Percentiles rank a stretch among this genome's conserved stretches.
phyloP scores from a whole-genome alignment of 2,888 invertebrate genomes.

The Caenorhabditis sulstoni region DNA sequence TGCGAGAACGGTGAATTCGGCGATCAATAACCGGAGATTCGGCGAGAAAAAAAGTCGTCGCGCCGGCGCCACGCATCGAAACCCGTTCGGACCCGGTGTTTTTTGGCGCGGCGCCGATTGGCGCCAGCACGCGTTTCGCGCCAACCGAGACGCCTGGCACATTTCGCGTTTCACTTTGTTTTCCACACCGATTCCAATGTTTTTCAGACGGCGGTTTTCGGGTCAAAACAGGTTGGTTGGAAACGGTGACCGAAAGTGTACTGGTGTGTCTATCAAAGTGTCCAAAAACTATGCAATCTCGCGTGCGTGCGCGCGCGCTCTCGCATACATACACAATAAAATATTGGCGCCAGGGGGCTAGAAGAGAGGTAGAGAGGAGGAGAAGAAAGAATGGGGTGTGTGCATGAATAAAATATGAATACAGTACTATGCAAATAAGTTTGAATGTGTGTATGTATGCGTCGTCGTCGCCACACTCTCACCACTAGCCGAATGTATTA shows the following conservation, averaged over 20 bases:
- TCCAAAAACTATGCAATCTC: too few species aligned
- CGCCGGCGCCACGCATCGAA: slow-evolving; percentile 23
- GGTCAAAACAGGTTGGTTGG: background rate
- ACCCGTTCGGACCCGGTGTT: slow-evolving; percentile 40
- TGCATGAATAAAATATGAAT: slow-evolving; percentile 50
- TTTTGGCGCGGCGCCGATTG: slow-evolving; percentile 48
- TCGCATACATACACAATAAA: background rate
- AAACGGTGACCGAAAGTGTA: background rate
- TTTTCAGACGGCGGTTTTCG: background rate
- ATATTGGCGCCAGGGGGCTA: background rate
- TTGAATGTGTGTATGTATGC: slow-evolving; percentile 11
- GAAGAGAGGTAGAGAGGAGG: background rate
- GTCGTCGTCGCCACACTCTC: background rate
- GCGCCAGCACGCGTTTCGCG: slow-evolving; percentile 17
- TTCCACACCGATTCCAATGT: too few species aligned
- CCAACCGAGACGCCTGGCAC: slow-evolving; percentile 22
- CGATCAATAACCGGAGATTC: background rate
- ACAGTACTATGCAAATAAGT: slow-evolving; percentile 58
- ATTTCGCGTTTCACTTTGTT: background rate
- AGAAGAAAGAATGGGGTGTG: slow-evolving; percentile 1
- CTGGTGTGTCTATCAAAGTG: too few species aligned
- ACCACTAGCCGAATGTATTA: background rate
- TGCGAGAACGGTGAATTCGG: background rate
- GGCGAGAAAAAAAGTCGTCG: background rate
- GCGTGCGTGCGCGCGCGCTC: too few species aligned